Evolutionary conservation across 2,797 vertebrate genomes (phyloP).

Genomic region (Thamnophis elegans): DNA sequence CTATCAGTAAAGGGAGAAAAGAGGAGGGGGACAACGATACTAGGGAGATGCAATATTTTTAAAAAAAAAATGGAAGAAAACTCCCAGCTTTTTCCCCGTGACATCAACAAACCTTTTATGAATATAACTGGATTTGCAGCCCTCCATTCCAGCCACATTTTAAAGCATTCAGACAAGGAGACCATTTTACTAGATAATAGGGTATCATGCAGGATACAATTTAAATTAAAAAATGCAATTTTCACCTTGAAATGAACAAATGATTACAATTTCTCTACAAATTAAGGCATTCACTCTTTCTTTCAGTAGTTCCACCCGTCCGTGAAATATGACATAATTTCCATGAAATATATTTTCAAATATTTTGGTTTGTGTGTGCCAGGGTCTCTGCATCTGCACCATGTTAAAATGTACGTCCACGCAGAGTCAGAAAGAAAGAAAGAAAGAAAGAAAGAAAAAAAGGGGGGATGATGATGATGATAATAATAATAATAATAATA

Average conservation of each 20-base stretch:
- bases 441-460: too few relatives aligned
- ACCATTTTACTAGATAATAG: conserved; percentile 99
- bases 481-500: too few relatives aligned
- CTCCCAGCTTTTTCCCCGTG: conserved; percentile 81
- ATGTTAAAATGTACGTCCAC: not conserved
- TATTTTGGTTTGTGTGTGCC: conserved; percentile 85
- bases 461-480: too few relatives aligned
- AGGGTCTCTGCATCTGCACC: not conserved
- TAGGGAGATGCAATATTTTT: conserved; percentile 23
- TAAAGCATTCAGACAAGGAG: conserved; percentile 91
- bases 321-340: conserved; percentile 99
- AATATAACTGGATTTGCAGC: conserved; percentile 93
- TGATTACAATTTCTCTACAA: conserved; percentile 99
- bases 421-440: not conserved
- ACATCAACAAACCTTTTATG: conserved; percentile 91
- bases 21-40: conserved; percentile 34
- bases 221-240: conserved; percentile 99
- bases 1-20: not conserved
- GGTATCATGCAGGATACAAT: conserved; percentile 99
- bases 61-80: conserved; percentile 52
- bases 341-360: conserved; percentile 99
- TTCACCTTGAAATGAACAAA: conserved; percentile 99
- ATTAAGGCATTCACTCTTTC: conserved; percentile 99
- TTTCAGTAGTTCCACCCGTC: conserved; percentile 95
- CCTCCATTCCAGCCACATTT: conserved; percentile 89